phyloP scores from a whole-genome alignment of 2,888 invertebrate species.

The Invenusta paracnida region DNA sequence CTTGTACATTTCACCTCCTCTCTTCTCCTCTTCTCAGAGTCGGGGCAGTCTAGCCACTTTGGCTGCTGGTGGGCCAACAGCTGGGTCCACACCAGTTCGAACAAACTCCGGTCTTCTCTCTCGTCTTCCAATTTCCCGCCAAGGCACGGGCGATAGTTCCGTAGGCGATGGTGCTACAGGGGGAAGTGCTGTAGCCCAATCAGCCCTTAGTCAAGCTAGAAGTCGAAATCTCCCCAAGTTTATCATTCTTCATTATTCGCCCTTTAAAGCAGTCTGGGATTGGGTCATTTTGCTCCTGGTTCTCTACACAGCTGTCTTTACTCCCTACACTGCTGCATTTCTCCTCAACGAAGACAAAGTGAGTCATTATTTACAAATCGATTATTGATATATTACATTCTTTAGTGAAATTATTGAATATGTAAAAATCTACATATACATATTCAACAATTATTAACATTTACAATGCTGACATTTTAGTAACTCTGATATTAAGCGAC shows the following conservation, averaged over 20 bases:
- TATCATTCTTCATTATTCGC: constrained; percentile 60
- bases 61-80: not conserved
- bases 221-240: constrained; percentile 51
- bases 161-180: not conserved
- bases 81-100: not conserved
- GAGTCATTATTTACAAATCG: not conserved
- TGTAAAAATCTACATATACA: not conserved
- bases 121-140: not conserved
- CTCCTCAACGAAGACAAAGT: constrained; percentile 53
- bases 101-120: not conserved
- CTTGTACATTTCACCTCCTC: no score
- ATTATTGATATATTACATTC: not conserved
- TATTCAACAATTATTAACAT: no score
- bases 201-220: not conserved
- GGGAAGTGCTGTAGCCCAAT: not conserved
- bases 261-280: constrained; percentile 61
- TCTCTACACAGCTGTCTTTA: constrained; percentile 59
- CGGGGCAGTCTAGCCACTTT: not conserved
- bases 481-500: no score
- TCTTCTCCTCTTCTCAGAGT: no score
- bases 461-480: no score
- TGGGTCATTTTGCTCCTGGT: constrained; percentile 60
- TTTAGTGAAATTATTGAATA: not conserved
- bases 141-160: not conserved
- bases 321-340: constrained; percentile 59